These are phyloP conservation scores for Argya squamiceps DNA, from an alignment of 2,797 vertebrate species.

Conservation along the genomic window DNA sequence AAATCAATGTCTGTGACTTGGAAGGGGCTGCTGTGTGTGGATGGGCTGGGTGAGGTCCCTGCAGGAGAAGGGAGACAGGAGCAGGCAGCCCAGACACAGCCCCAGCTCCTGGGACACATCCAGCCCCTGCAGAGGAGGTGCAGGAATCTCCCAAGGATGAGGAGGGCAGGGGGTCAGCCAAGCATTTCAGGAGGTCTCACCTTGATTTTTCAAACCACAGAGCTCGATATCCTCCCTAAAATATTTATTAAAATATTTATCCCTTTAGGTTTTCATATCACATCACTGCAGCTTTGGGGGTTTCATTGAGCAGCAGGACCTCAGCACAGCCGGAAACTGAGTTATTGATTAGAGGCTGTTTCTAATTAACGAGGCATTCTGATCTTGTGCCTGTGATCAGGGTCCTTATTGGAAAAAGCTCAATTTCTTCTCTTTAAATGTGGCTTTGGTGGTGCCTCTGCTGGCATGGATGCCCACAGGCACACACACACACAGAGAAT, in stretches of 20 bases:
- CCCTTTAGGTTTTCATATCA: neutral
- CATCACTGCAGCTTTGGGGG: neutral
- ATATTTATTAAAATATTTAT: neutral
- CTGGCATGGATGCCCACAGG: neutral
- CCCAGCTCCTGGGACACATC: neutral
- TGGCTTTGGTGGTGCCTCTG: neutral
- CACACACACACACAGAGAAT: no score
- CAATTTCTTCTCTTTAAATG: neutral
- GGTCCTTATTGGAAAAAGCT: neutral
- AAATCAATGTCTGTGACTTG: neutral
- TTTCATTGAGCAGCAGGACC: neutral
- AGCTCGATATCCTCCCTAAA: neutral
- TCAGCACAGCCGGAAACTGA: neutral
- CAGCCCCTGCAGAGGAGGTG: rapidly evolving
- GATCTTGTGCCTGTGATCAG: neutral
- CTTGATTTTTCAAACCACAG: neutral
- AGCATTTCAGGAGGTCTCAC: neutral
- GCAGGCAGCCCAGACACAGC: neutral
- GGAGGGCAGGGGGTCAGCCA: neutral
- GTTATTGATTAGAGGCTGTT: neutral
- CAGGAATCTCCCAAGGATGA: neutral
- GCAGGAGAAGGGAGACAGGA: rapidly evolving
- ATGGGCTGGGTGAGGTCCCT: neutral
- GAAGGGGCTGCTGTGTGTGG: neutral
- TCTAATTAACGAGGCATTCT: neutral